Conservation (phyloP, 1,140 invertebrate genomes). For the Protaetia brevitarsis region DNA sequence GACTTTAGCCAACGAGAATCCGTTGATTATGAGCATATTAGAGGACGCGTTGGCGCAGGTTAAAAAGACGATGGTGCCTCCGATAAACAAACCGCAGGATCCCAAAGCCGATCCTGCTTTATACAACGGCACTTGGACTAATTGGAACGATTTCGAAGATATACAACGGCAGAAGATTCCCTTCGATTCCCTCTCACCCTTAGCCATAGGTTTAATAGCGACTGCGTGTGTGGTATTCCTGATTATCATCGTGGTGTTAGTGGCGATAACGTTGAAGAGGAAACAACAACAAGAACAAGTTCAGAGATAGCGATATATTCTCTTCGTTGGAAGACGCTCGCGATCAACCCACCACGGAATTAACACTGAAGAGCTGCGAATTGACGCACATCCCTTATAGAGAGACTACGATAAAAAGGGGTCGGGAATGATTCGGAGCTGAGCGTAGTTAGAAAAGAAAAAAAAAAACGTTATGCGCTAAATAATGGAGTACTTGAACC, state of each 20-base stretch:
- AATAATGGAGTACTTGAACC: no score
- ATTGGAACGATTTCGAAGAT: constrained; percentile 52
- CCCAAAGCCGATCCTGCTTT: constrained; percentile 54
- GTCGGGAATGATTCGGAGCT: constrained; percentile 16
- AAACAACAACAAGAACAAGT: not conserved
- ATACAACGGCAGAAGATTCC: constrained; percentile 30
- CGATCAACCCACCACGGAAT: not conserved
- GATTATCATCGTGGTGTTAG: constrained; percentile 29
- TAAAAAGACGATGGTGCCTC: constrained; percentile 50
- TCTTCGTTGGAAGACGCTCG: not conserved
- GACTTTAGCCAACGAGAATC: constrained; percentile 59
- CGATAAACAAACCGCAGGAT: constrained; percentile 56
- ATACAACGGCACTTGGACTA: constrained; percentile 57
- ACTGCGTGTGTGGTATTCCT: constrained; percentile 34
- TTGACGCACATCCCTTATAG: not conserved
- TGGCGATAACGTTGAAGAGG: not conserved
- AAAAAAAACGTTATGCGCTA: no score
- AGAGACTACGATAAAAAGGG: constrained; percentile 14
- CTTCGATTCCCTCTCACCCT: constrained; percentile 32
- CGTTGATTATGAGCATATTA: constrained; percentile 50
- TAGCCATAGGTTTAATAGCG: constrained; percentile 36
- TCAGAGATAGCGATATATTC: constrained; percentile 10
- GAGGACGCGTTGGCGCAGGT: constrained; percentile 51
- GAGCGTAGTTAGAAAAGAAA: no score
- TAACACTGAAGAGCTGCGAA: constrained; percentile 6